phyloP scores from a whole-genome alignment of 2,113 vertebrate species.

The Dissostichus mawsoni region DNA sequence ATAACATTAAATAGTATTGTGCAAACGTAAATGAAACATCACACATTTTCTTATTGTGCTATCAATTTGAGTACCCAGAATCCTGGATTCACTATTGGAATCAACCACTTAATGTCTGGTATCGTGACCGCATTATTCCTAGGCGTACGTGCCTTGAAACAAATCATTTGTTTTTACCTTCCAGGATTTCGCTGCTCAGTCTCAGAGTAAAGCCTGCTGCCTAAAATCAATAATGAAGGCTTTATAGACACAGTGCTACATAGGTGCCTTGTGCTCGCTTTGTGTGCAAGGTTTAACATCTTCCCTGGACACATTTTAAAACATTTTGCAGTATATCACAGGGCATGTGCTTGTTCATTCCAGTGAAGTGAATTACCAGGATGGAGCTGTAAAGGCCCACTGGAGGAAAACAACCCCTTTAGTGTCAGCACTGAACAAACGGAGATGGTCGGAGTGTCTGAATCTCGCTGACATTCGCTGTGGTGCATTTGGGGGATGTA shows the following conservation, averaged over 20 bases:
- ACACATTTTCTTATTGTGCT: too few relatives aligned
- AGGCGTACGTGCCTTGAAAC: background rate
- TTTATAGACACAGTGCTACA: conserved; percentile 35
- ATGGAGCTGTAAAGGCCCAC: conserved; percentile 30
- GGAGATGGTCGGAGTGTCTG: conserved; percentile 32
- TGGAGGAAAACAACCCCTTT: background rate
- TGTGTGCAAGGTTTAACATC: conserved; percentile 4
- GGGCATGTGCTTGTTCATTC: conserved; percentile 26
- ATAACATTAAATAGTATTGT: too few relatives aligned
- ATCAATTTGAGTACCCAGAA: too few relatives aligned
- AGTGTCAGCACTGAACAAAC: conserved; percentile 36
- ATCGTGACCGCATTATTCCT: background rate
- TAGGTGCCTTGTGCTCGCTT: background rate
- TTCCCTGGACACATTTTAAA: conserved; percentile 37
- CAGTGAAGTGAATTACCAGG: conserved; percentile 34
- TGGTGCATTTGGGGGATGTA: conserved; percentile 14
- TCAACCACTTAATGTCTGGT: too few relatives aligned
- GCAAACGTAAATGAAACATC: too few relatives aligned
- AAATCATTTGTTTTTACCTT: conserved; percentile 7
- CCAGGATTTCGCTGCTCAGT: conserved; percentile 16
- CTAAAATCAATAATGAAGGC: conserved; percentile 41
- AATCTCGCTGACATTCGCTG: conserved; percentile 42
- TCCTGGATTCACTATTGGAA: too few relatives aligned
- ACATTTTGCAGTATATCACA: conserved; percentile 16
- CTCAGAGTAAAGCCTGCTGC: conserved; percentile 34